Evolutionary conservation across 2,888 invertebrate species (phyloP).

Genomic region (Polymixis lichenea): DNA sequence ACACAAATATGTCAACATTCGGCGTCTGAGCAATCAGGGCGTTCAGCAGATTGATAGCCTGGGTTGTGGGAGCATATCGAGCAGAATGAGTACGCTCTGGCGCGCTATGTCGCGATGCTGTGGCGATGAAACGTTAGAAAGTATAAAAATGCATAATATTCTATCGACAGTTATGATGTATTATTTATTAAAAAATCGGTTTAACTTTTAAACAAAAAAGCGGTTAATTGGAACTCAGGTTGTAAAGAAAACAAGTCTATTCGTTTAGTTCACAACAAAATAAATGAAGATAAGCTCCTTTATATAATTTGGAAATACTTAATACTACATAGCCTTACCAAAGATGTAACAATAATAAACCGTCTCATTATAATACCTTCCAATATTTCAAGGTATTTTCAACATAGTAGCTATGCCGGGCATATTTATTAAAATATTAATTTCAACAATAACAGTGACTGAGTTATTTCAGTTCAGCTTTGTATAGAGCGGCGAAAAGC

Average conservation of each 20-base stretch:
- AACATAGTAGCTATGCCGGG: not conserved
- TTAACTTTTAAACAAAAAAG: too few relatives aligned
- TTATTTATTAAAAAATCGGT: too few relatives aligned
- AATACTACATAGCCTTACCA: not conserved
- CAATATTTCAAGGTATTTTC: constrained; percentile 18
- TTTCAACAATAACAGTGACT: constrained; percentile 69
- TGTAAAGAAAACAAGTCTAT: not conserved
- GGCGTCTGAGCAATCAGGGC: too few relatives aligned
- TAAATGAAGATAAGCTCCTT: not conserved
- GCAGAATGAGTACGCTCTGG: too few relatives aligned
- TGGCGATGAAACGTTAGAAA: too few relatives aligned
- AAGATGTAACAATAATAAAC: constrained; percentile 5
- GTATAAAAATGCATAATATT: too few relatives aligned
- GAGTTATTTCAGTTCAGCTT: constrained; percentile 70
- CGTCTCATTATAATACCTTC: constrained; percentile 18
- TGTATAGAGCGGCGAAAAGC: constrained; percentile 57
- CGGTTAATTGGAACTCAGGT: not conserved
- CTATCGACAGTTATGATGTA: too few relatives aligned
- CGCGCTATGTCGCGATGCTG: too few relatives aligned
- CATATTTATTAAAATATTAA: constrained; percentile 57
- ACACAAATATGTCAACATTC: too few relatives aligned
- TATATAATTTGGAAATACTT: too few relatives aligned
- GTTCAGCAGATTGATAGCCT: too few relatives aligned
- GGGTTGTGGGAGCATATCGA: too few relatives aligned
- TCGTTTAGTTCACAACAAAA: not conserved